Base-by-base conservation (phyloP, 2,113 vertebrate genomes). In the Peromyscus californicus region DNA sequence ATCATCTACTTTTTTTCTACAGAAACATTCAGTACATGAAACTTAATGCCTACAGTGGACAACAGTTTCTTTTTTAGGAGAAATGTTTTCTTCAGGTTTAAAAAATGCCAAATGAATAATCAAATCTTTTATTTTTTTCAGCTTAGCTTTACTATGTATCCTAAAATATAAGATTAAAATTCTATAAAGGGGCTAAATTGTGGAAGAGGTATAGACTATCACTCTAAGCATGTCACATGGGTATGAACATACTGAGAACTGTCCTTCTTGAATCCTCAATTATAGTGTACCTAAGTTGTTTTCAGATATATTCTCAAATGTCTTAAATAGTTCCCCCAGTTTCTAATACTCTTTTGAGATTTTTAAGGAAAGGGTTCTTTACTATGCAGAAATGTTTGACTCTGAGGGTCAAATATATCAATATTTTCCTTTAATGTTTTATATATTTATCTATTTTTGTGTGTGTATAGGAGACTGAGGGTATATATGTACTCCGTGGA, bases 181-280 rank as follows among this genome's bases (percentile, higher is more conserved):
- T 96, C 59, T 91, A 90, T 85, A 91, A 96, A 97, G 45, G 57
- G 61, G 83, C 45, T 91, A 95, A 96, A 85, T 95, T 91, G 84
- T 67, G 59, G 59, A 94, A 91, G 26, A 90, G 85, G 94, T 19
- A 90, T 4, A 96, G 65, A 95, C 39, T 85, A 54, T 86, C 10
- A 70, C 5, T 80, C 29, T 83, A n/a, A 65, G 39, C 15, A 90
- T 69, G 57, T 91, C 83, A 26, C 39, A 45, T 15, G 51, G 31
- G 9, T 78, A 0, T 76, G 45, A 84, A 65, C 96, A 93, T 13
- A 90, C 16, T 67, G 67, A 94, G 26, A 93, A 76, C 51, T 69
- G 2, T 78, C 93, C 57, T 93, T 16, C 78, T 79, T 83, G 91
- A 97, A 72, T 4, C 26, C 3, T n/a, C 39, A 16, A 93, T 5